Evolutionary conservation across 2,797 vertebrate genomes (phyloP).

Genomic region (Eupleurogrammus muticus): DNA sequence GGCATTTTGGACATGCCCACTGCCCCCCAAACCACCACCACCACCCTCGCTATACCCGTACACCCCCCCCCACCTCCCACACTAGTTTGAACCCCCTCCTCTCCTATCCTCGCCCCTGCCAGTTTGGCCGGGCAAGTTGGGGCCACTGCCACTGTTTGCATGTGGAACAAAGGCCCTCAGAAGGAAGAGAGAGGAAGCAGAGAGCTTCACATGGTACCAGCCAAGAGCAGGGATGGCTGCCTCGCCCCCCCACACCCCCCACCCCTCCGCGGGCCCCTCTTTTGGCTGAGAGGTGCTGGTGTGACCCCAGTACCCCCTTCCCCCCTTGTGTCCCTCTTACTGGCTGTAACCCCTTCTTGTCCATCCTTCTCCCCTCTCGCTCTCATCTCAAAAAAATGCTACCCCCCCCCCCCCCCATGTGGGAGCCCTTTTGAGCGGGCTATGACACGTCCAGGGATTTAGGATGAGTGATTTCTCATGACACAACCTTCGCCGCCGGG

Average conservation of each 20-base stretch:
- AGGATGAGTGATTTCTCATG: slow-evolving; percentile 80
- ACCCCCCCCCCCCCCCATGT: slow-evolving; percentile 37
- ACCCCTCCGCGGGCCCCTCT: slow-evolving; percentile 78
- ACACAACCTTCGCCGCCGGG: slow-evolving; percentile 67
- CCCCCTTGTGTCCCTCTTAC: slow-evolving; percentile 61
- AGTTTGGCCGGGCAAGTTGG: slow-evolving; percentile 81
- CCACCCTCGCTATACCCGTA: slow-evolving; percentile 56
- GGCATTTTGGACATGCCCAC: slow-evolving; percentile 81
- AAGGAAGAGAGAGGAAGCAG: slow-evolving; percentile 83
- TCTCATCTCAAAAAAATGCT: slow-evolving; percentile 59
- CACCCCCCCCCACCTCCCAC: slow-evolving; percentile 31
- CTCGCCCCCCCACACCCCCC: too few species aligned
- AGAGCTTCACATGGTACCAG: slow-evolving; percentile 87
- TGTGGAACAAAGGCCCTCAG: slow-evolving; percentile 85
- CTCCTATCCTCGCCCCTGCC: slow-evolving; percentile 74
- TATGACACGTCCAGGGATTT: slow-evolving; percentile 73
- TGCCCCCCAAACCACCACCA: slow-evolving; percentile 33
- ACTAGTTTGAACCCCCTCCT: slow-evolving; percentile 41
- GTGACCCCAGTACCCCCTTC: slow-evolving; percentile 73
- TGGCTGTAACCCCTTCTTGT: slow-evolving; percentile 68
- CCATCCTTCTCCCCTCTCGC: slow-evolving; percentile 47
- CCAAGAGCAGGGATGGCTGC: slow-evolving; percentile 81
- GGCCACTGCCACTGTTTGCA: slow-evolving; percentile 84
- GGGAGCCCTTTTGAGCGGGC: slow-evolving; percentile 55
- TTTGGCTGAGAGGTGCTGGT: slow-evolving; percentile 74